phyloP scores from a whole-genome alignment of 2,888 invertebrate species.

The Drosophila kuntzei region DNA sequence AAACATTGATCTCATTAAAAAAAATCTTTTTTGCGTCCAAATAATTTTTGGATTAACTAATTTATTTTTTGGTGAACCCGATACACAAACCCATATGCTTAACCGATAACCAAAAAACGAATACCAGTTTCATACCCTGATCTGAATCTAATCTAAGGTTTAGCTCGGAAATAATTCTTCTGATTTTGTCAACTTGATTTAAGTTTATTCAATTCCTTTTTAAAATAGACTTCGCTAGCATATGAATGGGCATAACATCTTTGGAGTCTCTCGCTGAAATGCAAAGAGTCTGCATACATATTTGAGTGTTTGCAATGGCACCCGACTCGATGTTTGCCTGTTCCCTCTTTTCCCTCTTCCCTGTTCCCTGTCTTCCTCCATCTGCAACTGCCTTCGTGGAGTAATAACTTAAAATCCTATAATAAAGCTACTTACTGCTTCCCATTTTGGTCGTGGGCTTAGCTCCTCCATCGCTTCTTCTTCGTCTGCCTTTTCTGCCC shows the following conservation, averaged over 20 bases:
- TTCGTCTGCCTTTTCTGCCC: not conserved
- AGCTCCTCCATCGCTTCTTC: not conserved
- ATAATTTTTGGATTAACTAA: no score
- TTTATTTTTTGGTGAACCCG: no score
- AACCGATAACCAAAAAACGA: no score
- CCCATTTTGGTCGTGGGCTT: conserved; percentile 19
- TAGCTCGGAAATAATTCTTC: not conserved
- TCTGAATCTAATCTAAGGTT: not conserved
- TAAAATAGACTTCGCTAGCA: not conserved
- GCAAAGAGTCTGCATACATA: conserved; percentile 49
- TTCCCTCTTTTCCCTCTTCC: no score
- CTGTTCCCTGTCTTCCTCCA: not conserved
- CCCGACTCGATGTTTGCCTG: conserved; percentile 36
- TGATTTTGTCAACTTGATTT: not conserved
- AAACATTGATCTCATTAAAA: no score
- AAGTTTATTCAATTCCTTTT: no score
- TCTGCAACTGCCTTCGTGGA: conserved; percentile 25
- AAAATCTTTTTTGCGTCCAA: no score
- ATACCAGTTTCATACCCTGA: no score
- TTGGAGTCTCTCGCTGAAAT: conserved; percentile 47
- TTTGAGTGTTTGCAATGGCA: conserved; percentile 49
- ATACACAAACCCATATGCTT: no score
- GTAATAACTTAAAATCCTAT: conserved; percentile 78
- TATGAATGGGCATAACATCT: conserved; percentile 38
- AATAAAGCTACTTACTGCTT: conserved; percentile 76